Conservation (phyloP, 30 jellyfish, hydroid and myxozoan genomes). For the Sanderia malayensis region DNA sequence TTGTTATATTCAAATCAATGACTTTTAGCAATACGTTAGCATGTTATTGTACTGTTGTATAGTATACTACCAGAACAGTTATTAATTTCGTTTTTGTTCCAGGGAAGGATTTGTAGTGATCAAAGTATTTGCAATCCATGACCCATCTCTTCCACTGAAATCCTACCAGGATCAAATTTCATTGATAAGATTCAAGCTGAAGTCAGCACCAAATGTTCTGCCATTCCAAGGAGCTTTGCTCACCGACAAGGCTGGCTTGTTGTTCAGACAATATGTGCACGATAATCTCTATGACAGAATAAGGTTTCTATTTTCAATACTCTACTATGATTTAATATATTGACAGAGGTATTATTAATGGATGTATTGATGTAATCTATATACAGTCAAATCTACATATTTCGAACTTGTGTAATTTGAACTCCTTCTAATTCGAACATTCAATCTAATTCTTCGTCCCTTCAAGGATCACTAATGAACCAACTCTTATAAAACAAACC, state of each 20-base stretch:
- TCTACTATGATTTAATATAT: slow-evolving; percentile 1
- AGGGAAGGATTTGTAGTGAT: slow-evolving; percentile 92
- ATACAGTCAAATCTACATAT: too few species aligned
- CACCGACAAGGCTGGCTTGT: slow-evolving; percentile 88
- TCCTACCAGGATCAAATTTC: slow-evolving; percentile 72
- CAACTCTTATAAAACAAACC: too few species aligned
- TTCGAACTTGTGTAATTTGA: too few species aligned
- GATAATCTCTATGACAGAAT: slow-evolving; percentile 89
- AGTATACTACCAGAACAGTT: too few species aligned
- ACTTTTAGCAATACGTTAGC: too few species aligned
- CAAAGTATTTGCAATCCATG: slow-evolving; percentile 92
- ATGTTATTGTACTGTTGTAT: too few species aligned
- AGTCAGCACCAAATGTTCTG: slow-evolving; percentile 65
- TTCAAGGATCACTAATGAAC: too few species aligned
- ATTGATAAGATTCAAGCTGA: slow-evolving; percentile 13
- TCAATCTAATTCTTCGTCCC: too few species aligned
- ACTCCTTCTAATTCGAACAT: too few species aligned
- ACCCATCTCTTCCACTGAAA: slow-evolving; percentile 82
- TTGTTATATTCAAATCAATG: too few species aligned
- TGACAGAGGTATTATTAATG: too few species aligned
- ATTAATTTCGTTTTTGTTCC: neutral
- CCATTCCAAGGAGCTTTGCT: slow-evolving; percentile 86
- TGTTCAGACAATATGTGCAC: slow-evolving; percentile 85
- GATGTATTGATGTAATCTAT: too few species aligned
- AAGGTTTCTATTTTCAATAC: slow-evolving; percentile 40